A percentile compares a stretch with the other conserved stretches of the same genome.
Evolutionary conservation across 2,797 vertebrate species (phyloP).

Genomic region (Lepus oiostolus): DNA sequence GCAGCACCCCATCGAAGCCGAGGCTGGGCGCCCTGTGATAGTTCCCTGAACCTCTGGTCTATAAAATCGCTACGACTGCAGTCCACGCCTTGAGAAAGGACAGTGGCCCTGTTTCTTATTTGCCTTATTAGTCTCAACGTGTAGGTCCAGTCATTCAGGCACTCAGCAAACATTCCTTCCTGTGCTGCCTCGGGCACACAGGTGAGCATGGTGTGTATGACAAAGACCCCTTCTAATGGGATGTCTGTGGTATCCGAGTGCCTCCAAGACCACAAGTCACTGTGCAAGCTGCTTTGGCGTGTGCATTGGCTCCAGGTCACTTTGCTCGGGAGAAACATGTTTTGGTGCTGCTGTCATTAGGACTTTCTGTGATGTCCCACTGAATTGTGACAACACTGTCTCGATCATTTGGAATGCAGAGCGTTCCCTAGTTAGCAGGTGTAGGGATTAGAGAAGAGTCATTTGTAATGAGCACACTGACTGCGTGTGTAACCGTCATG

Average conservation of each 20-base stretch:
- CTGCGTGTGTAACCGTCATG: background rate
- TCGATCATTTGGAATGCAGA: background rate
- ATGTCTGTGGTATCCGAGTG: background rate
- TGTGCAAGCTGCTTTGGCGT: background rate
- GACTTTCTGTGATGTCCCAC: background rate
- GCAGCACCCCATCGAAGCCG: constrained; percentile 53
- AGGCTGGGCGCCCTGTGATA: constrained; percentile 68
- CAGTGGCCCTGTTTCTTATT: constrained; percentile 27
- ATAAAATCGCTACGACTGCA: constrained; percentile 72
- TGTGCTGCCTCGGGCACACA: background rate
- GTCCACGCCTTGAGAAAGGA: constrained; percentile 61
- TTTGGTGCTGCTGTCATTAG: constrained; percentile 25
- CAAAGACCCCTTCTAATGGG: background rate
- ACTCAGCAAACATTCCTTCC: background rate
- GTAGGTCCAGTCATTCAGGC: background rate
- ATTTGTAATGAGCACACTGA: background rate
- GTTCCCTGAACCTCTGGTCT: constrained; percentile 65
- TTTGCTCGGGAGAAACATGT: constrained; percentile 28
- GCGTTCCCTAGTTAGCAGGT: background rate
- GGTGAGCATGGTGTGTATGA: background rate
- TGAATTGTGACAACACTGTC: background rate
- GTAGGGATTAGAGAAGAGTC: background rate
- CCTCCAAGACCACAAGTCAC: background rate
- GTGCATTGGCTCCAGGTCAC: background rate
- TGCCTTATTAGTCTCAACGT: background rate